phyloP scores from a whole-genome alignment of 2,888 invertebrate species.

The Ypsolopha scabrella region DNA sequence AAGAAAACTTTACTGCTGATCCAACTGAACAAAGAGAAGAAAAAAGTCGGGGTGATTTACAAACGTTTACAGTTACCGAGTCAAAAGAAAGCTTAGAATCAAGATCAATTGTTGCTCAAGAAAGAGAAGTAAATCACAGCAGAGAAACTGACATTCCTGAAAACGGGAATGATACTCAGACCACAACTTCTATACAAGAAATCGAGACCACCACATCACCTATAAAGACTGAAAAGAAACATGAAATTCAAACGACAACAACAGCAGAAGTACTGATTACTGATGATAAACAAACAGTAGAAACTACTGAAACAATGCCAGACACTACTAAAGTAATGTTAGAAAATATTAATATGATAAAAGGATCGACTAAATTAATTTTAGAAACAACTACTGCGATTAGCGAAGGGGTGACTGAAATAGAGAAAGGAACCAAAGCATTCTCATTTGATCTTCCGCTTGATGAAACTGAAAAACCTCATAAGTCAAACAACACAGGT shows the following conservation, averaged over 20 bases:
- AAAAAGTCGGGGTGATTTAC: conserved; percentile 17
- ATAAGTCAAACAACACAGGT: not conserved
- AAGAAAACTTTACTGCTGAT: not conserved
- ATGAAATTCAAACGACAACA: conserved; percentile 4
- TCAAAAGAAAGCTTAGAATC: conserved; percentile 22
- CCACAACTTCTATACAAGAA: conserved; percentile 1
- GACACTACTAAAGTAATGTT: no score
- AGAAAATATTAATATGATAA: no score
- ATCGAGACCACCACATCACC: not conserved
- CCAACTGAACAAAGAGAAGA: conserved; percentile 10
- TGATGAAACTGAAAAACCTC: not conserved
- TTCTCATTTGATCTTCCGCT: conserved; percentile 19
- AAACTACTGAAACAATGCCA: no score
- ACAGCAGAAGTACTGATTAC: not conserved
- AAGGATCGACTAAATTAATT: not conserved
- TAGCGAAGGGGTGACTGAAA: conserved; percentile 5
- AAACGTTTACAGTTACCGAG: conserved; percentile 17
- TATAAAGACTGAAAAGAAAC: not conserved
- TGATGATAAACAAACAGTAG: no score
- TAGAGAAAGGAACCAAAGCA: conserved; percentile 17
- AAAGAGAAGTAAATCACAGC: conserved; percentile 8
- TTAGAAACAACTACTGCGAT: conserved; percentile 2
- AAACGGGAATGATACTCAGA: conserved; percentile 8
- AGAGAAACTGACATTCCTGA: conserved; percentile 15
- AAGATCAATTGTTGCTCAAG: conserved; percentile 15